Conservation (phyloP, 2,113 vertebrate genomes). For the Mormoops blainvillei region DNA sequence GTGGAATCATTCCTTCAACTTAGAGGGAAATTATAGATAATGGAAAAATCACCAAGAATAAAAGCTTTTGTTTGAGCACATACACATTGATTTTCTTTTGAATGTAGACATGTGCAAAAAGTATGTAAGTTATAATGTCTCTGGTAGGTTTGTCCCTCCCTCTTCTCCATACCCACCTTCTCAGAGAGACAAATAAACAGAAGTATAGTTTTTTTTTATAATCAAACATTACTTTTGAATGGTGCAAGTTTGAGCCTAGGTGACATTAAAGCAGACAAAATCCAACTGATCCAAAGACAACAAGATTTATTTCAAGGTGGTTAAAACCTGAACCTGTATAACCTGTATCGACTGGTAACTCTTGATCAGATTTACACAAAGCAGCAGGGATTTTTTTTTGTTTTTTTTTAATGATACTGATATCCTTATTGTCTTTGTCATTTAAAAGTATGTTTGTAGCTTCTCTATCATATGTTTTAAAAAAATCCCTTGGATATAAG, state of each 20-base stretch:
- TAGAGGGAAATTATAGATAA: not conserved
- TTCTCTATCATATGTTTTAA: not conserved
- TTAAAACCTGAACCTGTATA: not conserved
- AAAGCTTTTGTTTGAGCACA: not conserved
- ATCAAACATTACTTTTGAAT: not conserved
- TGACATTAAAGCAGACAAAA: not conserved
- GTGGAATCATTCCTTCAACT: slow-evolving; percentile 5
- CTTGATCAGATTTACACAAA: not conserved
- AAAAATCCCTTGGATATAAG: not conserved
- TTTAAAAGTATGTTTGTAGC: not conserved
- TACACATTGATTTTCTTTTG: not conserved
- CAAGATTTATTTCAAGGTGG: not conserved
- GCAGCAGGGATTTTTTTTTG: not conserved
- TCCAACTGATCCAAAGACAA: not conserved
- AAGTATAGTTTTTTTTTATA: not conserved
- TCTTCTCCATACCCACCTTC: not conserved
- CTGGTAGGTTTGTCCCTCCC: not conserved
- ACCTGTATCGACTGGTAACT: not conserved
- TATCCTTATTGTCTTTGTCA: not conserved
- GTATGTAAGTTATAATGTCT: not conserved
- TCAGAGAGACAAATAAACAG: not conserved
- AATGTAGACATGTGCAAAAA: not conserved
- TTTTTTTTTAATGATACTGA: not conserved
- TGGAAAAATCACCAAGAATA: not conserved
- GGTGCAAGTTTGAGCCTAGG: not conserved